These are phyloP conservation scores for Semicossyphus pulcher DNA, from an alignment of 2,113 vertebrate genomes.

Conservation along the genomic window DNA sequence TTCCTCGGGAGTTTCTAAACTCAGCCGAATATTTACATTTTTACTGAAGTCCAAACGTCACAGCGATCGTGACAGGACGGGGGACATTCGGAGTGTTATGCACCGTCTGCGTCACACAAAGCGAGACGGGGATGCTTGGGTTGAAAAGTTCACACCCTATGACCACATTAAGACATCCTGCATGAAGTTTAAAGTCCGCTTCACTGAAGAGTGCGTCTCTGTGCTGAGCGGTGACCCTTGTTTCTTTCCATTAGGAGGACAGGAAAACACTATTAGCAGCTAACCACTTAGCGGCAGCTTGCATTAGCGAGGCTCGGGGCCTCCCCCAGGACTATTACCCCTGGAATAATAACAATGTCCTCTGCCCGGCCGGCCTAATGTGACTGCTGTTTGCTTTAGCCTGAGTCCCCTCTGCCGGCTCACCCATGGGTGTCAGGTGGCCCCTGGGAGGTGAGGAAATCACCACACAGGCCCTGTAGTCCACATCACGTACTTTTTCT, in stretches of 20 bases:
- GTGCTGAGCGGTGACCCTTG: constrained; percentile 53
- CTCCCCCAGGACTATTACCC: constrained; percentile 81
- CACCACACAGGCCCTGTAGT: not conserved
- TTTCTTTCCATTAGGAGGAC: constrained; percentile 75
- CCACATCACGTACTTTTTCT: not conserved
- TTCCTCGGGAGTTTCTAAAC: constrained; percentile 26
- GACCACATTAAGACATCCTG: constrained; percentile 24
- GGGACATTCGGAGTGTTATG: not conserved
- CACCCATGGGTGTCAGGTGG: constrained; percentile 63
- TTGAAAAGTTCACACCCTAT: constrained; percentile 69
- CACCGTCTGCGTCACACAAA: not conserved
- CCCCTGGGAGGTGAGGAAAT: constrained; percentile 4
- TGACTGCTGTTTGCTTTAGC: constrained; percentile 75
- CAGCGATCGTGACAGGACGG: not conserved
- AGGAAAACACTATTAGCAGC: constrained; percentile 81
- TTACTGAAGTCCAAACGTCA: constrained; percentile 15
- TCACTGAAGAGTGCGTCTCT: constrained; percentile 30
- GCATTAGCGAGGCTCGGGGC: constrained; percentile 72
- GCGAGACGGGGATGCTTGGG: not conserved
- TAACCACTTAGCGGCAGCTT: constrained; percentile 75
- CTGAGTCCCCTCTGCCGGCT: constrained; percentile 50
- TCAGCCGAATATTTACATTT: constrained; percentile 49
- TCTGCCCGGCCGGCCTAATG: constrained; percentile 74
- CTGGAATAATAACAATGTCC: constrained; percentile 81
- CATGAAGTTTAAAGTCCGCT: constrained; percentile 32